These are phyloP conservation scores for Grapholita molesta DNA, from an alignment of 1,140 invertebrate genomes.

Conservation along the genomic window DNA sequence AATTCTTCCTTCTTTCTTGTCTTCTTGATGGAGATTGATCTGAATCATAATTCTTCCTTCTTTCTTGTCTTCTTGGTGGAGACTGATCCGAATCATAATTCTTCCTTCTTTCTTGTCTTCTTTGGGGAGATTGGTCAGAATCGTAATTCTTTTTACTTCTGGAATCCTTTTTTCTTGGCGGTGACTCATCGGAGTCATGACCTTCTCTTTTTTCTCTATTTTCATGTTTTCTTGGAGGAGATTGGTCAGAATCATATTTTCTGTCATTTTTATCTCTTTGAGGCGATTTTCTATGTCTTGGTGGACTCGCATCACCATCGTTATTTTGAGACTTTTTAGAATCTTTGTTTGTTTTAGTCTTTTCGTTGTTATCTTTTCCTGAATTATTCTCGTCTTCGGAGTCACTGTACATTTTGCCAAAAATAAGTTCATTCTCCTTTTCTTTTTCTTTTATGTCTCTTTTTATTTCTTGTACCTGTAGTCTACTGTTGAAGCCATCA, in stretches of 20 bases:
- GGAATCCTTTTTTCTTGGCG: conserved; percentile 22
- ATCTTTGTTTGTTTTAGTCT: conserved; percentile 26
- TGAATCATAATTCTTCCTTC: conserved; percentile 30
- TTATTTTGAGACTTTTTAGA: conserved; percentile 27
- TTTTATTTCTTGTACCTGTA: conserved; percentile 65
- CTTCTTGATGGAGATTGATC: conserved; percentile 62
- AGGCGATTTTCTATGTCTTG: conserved; percentile 44
- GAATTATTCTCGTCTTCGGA: conserved; percentile 57
- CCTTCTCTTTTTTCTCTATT: neutral
- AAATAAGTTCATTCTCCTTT: conserved; percentile 66
- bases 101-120: conserved; percentile 31
- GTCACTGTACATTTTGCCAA: conserved; percentile 74
- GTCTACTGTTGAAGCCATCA: conserved; percentile 71
- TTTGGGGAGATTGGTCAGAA: conserved; percentile 60
- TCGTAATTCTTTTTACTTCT: conserved; percentile 27
- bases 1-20: conserved; percentile 23
- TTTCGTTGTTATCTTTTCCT: conserved; percentile 20
- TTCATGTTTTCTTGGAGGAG: conserved; percentile 20
- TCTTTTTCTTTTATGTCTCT: conserved; percentile 52
- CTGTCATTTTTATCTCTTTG: conserved; percentile 36
- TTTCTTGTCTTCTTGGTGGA: conserved; percentile 22
- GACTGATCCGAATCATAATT: conserved; percentile 46
- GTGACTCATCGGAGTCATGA: conserved; percentile 5
- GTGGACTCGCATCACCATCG: conserved; percentile 55
- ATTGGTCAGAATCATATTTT: conserved; percentile 22